phyloP scores from a whole-genome alignment of 2,113 vertebrate genomes.

The Microtus richardsoni region DNA sequence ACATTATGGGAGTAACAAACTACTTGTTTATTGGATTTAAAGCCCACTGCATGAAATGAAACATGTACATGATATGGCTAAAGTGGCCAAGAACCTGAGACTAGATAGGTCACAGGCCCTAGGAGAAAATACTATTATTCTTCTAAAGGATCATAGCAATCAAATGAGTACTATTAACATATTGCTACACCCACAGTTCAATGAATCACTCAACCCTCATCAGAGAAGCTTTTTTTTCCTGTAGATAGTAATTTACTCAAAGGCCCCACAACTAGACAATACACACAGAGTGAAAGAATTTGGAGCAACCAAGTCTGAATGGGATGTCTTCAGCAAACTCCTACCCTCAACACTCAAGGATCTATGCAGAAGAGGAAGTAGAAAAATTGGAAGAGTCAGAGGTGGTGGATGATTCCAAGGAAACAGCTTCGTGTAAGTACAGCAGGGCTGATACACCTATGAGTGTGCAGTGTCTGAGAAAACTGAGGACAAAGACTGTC shows the following conservation, averaged over 20 bases:
- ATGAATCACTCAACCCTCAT: background rate
- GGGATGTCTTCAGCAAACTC: background rate
- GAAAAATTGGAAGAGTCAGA: background rate
- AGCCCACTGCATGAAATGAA: background rate
- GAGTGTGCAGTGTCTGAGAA: background rate
- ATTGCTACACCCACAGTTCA: background rate
- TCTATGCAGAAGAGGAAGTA: background rate
- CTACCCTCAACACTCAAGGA: background rate
- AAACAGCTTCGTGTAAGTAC: background rate
- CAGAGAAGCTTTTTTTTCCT: background rate
- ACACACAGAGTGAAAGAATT: background rate
- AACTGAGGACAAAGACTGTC: background rate
- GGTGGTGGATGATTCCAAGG: background rate
- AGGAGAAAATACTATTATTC: background rate
- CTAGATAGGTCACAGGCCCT: background rate
- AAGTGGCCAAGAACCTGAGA: background rate
- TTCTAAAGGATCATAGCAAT: background rate
- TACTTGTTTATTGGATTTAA: background rate
- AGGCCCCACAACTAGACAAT: background rate
- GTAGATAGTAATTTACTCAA: background rate
- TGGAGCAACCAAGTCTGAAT: background rate
- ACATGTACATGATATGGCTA: too few species aligned
- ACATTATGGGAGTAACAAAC: background rate
- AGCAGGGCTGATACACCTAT: background rate
- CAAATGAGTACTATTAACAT: background rate